Conservation (phyloP, 2,888 invertebrate species). For the Drosophila seclusa region DNA sequence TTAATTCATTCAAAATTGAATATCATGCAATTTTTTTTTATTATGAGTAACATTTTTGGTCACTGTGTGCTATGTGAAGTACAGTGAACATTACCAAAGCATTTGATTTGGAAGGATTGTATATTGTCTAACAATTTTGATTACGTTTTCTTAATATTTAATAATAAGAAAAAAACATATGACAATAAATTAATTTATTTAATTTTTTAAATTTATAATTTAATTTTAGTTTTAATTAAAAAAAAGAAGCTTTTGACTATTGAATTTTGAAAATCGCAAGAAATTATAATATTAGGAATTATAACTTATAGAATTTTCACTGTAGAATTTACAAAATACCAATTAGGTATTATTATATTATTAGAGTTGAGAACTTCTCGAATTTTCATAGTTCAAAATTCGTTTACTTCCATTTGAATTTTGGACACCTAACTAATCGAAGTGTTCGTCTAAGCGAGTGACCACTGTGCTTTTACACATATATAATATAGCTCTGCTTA, state of each 20-base stretch:
- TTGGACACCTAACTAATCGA: background rate
- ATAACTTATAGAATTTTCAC: background rate
- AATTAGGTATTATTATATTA: background rate
- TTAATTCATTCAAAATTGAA: constrained; percentile 27
- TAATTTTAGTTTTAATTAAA: background rate
- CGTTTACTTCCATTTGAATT: background rate
- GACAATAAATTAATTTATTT: background rate
- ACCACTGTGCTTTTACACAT: background rate
- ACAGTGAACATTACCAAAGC: background rate
- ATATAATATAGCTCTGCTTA: background rate
- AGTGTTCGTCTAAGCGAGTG: background rate
- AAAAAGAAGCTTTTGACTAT: no score
- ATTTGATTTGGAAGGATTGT: background rate
- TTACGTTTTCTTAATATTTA: background rate
- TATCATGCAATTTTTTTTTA: constrained; percentile 5
- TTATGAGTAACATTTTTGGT: background rate
- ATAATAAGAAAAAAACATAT: background rate
- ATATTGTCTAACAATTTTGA: background rate
- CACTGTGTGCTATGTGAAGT: background rate
- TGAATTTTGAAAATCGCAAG: background rate
- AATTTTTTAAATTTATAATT: background rate
- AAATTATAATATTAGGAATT: background rate
- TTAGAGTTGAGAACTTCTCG: background rate
- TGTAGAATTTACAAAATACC: background rate
- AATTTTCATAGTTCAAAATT: background rate